Evolutionary conservation across 2,113 vertebrate species (phyloP), one percentile per base, ranked within the genome.

Genomic region (Pycnonotus jocosus): DNA sequence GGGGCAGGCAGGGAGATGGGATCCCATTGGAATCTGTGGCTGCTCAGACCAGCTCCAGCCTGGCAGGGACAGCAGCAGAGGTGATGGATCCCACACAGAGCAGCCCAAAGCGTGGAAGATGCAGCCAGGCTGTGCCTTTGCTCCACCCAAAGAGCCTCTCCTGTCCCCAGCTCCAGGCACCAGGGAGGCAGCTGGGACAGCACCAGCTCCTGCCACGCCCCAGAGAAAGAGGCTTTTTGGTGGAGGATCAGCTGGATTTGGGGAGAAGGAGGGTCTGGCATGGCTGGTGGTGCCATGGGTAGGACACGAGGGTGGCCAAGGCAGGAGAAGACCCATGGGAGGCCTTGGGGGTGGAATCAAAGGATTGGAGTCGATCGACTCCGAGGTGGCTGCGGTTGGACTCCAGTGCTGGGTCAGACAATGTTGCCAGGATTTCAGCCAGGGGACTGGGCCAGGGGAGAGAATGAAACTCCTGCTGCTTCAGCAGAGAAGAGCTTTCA

Each of bases 331-430:
- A 77, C 3, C 28, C 2, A 2, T 3, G 57, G 27, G 9, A n/a
- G 37, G 50, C 13, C 23, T 24, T 4, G 12, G 25, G 23, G 44
- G 23, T 15, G 25, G 54, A 64, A 33, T 14, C 30, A 28, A n/a
- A 74, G 71, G 40, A 42, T 12, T 8, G 53, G 79, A 54, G 65
- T 7, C 0, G 1, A 12, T 11, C 0, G 6, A 14, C 45, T 30
- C 23, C 0, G 6, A 42, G 62, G 24, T 1, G 6, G 44, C 35
- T 19, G 30, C 0, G 0, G 74, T 4, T 12, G 31, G 33, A 31
- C 40, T 37, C 15, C 3, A 14, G 6, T 3, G 35, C 56, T 0
- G 0, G 56, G 45, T 54, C 86, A 50, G 58, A 48, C 1, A 1
- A 16, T 6, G 31, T 31, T 1, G 27, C 38, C 0, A 1, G 69